A percentile compares a stretch with the other conserved stretches of the same genome.
Conservation (phyloP, 1,140 invertebrate species). For the Saxidomus purpurata region DNA sequence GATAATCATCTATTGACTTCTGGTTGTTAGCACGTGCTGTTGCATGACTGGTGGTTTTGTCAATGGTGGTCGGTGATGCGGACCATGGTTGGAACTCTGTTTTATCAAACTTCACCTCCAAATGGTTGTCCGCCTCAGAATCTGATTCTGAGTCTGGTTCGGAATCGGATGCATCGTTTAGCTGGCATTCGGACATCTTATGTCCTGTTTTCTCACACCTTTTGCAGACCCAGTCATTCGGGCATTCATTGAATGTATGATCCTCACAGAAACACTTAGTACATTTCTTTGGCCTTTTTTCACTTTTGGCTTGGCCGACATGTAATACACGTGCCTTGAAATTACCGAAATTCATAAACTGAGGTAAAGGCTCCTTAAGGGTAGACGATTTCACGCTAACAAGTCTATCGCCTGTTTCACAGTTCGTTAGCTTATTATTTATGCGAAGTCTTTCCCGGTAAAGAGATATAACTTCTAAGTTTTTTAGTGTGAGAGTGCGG, state of each 20-base stretch:
- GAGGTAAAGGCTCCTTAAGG: neutral
- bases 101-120: too few species aligned
- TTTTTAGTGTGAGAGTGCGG: neutral
- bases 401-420: neutral
- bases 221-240: neutral
- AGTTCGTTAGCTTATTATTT: neutral
- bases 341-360: neutral
- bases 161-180: neutral
- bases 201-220: neutral
- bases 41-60: too few species aligned
- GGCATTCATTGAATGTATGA: neutral
- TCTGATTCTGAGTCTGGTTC: neutral
- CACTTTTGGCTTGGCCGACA: neutral
- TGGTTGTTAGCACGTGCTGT: neutral
- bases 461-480: neutral
- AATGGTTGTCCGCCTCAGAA: neutral
- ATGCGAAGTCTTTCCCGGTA: neutral
- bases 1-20: neutral
- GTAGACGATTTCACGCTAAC: neutral
- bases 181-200: neutral
- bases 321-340: slow-evolving; percentile 15
- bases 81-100: too few species aligned
- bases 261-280: neutral
- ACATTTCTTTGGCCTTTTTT: neutral
- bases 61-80: too few species aligned